Evolutionary conservation across 2,797 vertebrate species (phyloP).

Genomic region (Rhynchonycteris naso): DNA sequence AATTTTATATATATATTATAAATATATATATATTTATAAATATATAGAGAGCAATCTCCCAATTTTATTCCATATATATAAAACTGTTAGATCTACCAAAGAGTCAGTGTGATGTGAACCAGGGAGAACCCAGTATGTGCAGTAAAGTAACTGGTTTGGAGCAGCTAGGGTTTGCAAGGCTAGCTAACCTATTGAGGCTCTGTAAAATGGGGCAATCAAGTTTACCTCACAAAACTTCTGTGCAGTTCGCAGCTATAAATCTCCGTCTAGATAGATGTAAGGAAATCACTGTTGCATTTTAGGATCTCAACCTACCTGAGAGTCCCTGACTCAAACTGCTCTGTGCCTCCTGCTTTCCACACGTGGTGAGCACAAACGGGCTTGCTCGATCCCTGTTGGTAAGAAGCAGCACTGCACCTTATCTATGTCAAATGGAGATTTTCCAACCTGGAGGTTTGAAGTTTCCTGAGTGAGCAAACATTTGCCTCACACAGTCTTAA

Average conservation of each 20-base stretch:
- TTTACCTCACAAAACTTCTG: background rate
- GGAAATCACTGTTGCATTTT: background rate
- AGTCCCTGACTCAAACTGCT: background rate
- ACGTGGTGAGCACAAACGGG: background rate
- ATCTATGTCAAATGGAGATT: background rate
- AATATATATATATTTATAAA: background rate
- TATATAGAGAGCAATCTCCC: background rate
- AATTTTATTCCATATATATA: no score
- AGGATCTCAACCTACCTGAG: background rate
- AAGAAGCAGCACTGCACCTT: background rate
- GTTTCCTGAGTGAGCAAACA: background rate
- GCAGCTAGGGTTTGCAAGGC: background rate
- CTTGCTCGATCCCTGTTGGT: slow-evolving; percentile 38
- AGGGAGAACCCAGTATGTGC: background rate
- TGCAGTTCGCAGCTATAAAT: background rate
- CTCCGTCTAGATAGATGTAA: background rate
- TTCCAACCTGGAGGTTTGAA: background rate
- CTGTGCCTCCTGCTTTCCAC: no score
- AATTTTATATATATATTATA: no score
- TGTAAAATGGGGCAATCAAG: background rate
- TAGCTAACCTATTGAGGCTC: background rate
- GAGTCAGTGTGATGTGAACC: background rate
- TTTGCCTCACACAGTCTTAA: background rate
- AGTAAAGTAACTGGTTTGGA: background rate
- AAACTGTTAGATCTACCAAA: background rate